Conservation (phyloP, 92 coral and sea anemone species). For the Pocillopora grandis region DNA sequence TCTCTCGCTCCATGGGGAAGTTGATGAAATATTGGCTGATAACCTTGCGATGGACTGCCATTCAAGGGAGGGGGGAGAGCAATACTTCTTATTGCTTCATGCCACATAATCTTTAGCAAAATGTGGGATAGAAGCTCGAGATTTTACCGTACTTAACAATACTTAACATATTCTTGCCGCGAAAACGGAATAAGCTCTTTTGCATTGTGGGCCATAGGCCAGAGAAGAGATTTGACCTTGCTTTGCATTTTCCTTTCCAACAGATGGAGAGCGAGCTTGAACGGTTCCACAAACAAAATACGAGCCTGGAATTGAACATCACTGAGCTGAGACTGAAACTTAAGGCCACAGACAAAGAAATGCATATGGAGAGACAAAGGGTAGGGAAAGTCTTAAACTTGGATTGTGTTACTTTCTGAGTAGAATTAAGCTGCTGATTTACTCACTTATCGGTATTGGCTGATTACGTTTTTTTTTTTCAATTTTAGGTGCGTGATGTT, state of each 20-base stretch:
- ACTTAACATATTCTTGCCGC: too few relatives aligned
- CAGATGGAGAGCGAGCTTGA: conserved; percentile 99
- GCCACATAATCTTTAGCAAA: too few relatives aligned
- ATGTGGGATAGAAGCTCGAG: too few relatives aligned
- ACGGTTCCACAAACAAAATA: conserved; percentile 98
- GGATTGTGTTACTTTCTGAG: not conserved
- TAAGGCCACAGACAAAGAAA: conserved; percentile 97
- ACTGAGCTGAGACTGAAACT: conserved; percentile 92
- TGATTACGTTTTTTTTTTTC: not conserved
- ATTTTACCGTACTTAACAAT: too few relatives aligned
- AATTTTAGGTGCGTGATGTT: conserved; percentile 87
- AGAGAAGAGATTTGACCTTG: not conserved
- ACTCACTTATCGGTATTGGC: not conserved
- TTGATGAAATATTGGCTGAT: too few relatives aligned
- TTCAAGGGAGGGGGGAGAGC: too few relatives aligned
- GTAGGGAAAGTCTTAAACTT: conserved; percentile 32
- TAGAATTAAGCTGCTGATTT: not conserved
- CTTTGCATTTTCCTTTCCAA: conserved; percentile 2
- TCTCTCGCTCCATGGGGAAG: too few relatives aligned
- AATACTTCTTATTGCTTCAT: too few relatives aligned
- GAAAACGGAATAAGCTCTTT: too few relatives aligned
- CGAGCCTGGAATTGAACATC: conserved; percentile 91
- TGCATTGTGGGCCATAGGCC: not conserved
- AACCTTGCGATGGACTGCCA: too few relatives aligned
- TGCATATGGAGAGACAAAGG: conserved; percentile 97